Evolutionary conservation across 2,113 vertebrate genomes (phyloP), one percentile per base, ranked within the genome.

Genomic region (Parus major): DNA sequence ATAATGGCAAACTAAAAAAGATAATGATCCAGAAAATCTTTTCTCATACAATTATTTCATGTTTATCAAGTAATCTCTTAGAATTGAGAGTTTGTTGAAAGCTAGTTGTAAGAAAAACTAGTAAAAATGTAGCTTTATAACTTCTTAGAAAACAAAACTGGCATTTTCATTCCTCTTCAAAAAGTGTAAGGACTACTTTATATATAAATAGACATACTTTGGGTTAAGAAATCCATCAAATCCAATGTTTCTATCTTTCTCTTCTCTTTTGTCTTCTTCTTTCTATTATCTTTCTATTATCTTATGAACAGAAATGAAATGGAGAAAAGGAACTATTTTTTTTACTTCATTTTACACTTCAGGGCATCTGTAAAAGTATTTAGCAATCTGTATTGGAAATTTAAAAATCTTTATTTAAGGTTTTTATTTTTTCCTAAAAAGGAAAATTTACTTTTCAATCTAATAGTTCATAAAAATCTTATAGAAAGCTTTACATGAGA

Each of bases 201-300:
- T 12, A 27, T 23, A 46, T 23, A 39, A 77, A 69, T 27, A 52
- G 2, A 53, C 44, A 36, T 27, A 41, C 1, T 65, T 59, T 15
- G 5, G 10, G 4, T 75, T 47, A 61, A 79, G 46, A 60, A 31
- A 2, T 1, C 7, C 1, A 29, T 4, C 1, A 53, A 49, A 69
- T 24, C 18, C 33, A 60, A 13, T 44, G 4, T 11, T 64, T 75
- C 71, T 64, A 21, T 19, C 2, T 27, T 36, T 22, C 6, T 46
- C 15, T 44, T 53, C 27, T 1, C 1, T 23, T 86, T 68, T 33
- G 2, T 44, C 9, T 57, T 44, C 9, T 57, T 77, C 11, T 71
- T 60, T 72, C 24, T 65, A 31, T 76, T 75, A 39, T 39, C 36
- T 39, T 39, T 39, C 36, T 39, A 39, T 39, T 39, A 39, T 39